Conservation (phyloP, 2,888 invertebrate species). For the Gnatocerus cornutus region DNA sequence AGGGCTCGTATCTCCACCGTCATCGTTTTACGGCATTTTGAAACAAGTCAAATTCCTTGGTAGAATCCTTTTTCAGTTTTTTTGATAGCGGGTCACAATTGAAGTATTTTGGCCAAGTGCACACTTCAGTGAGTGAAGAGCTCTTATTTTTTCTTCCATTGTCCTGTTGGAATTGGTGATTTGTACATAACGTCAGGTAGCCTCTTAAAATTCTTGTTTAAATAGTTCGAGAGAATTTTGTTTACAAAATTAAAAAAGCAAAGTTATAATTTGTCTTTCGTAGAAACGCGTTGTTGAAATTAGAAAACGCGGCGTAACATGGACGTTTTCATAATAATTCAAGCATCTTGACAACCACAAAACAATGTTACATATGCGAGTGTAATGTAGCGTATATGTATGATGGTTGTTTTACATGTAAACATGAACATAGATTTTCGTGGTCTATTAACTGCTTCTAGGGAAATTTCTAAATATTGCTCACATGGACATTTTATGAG, state of each 20-base stretch:
- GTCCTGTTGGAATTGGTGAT: constrained; percentile 19
- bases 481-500: constrained; percentile 22
- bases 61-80: constrained; percentile 6
- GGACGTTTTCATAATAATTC: constrained; percentile 26
- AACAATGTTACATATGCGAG: constrained; percentile 42
- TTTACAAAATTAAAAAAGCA: constrained; percentile 32
- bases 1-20: no score
- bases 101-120: constrained; percentile 11
- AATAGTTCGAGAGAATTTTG: constrained; percentile 22
- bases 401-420: constrained; percentile 42
- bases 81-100: constrained; percentile 8
- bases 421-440: constrained; percentile 43
- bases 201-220: constrained; percentile 21
- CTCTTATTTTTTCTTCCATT: constrained; percentile 11
- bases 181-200: constrained; percentile 10
- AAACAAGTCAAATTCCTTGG: background rate
- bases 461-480: constrained; percentile 35
- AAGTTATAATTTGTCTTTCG: constrained; percentile 15
- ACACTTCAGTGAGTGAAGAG: constrained; percentile 13
- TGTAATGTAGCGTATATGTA: constrained; percentile 38
- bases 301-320: constrained; percentile 11
- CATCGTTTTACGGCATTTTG: no score
- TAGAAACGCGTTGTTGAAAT: constrained; percentile 8
- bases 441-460: constrained; percentile 35
- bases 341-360: constrained; percentile 42